phyloP scores from a whole-genome alignment of 2,797 vertebrate species.

The Apogon talboti region DNA sequence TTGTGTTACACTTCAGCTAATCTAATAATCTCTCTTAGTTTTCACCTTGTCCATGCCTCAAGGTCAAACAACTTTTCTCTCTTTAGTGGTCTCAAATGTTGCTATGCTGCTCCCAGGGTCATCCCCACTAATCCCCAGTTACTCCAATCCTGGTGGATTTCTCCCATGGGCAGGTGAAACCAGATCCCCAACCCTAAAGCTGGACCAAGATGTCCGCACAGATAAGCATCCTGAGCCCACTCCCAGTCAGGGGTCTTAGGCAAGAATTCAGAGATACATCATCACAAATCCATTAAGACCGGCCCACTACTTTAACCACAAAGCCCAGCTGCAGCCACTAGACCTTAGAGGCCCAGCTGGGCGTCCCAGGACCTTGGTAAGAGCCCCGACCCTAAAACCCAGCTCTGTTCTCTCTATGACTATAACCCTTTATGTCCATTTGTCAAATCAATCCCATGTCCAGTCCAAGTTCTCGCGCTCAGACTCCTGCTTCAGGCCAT shows the following conservation, averaged over 20 bases:
- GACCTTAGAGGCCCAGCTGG: slow-evolving; percentile 45
- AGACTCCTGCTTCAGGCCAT: not conserved
- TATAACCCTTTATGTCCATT: slow-evolving; percentile 16
- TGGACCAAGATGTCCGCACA: slow-evolving; percentile 91
- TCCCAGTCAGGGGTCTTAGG: slow-evolving; percentile 88
- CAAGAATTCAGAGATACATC: slow-evolving; percentile 94
- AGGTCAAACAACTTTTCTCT: slow-evolving; percentile 89
- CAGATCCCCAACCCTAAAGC: slow-evolving; percentile 90
- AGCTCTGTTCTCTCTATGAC: slow-evolving; percentile 52
- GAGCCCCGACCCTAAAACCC: slow-evolving; percentile 74
- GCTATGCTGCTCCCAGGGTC: slow-evolving; percentile 87
- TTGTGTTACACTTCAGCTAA: slow-evolving; percentile 83
- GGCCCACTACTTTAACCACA: slow-evolving; percentile 69
- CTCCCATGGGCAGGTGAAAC: slow-evolving; percentile 92
- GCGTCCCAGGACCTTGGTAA: slow-evolving; percentile 46
- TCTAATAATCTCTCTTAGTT: slow-evolving; percentile 88
- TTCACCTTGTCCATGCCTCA: slow-evolving; percentile 87
- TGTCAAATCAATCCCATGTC: slow-evolving; percentile 13
- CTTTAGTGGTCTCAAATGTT: slow-evolving; percentile 97
- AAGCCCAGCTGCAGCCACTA: slow-evolving; percentile 70
- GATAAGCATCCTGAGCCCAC: slow-evolving; percentile 91
- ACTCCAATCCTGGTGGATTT: slow-evolving; percentile 87
- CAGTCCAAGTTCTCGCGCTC: not conserved
- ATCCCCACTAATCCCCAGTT: slow-evolving; percentile 92
- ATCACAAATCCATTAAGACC: slow-evolving; percentile 92